Conservation (phyloP, 2,797 vertebrate species). For the Lutjanus campechanus region DNA sequence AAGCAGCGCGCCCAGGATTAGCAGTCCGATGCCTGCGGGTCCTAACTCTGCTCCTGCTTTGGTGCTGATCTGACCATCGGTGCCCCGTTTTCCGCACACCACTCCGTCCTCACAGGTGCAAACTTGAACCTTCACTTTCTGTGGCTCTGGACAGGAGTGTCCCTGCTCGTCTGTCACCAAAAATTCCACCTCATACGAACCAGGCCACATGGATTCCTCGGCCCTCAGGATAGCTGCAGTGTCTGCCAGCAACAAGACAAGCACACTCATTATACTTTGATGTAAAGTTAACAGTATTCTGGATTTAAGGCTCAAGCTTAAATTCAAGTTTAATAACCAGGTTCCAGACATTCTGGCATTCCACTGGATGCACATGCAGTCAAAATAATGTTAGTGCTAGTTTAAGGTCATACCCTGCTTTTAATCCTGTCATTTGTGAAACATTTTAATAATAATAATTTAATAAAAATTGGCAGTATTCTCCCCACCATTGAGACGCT, state of each 20-base stretch:
- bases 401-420: not conserved
- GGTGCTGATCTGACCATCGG: fast-evolving
- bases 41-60: conserved; percentile 57
- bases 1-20: conserved; percentile 81
- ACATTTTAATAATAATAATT: no score
- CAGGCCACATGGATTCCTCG: conserved; percentile 67
- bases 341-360: not conserved
- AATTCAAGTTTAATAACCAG: not conserved
- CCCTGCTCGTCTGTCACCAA: conserved; percentile 79
- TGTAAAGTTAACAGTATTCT: not conserved
- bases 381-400: not conserved
- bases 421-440: not conserved
- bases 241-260: conserved; percentile 61
- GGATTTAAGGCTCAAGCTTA: not conserved
- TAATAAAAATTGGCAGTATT: not conserved
- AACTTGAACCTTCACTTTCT: conserved; percentile 73
- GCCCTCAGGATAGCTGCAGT: conserved; percentile 76
- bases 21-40: conserved; percentile 76
- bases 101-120: conserved; percentile 78
- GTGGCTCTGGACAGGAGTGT: conserved; percentile 70
- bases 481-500: conserved; percentile 87
- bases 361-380: not conserved
- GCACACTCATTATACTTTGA: not conserved
- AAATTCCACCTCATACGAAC: conserved; percentile 71
- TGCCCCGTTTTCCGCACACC: conserved; percentile 25